Base-by-base conservation (phyloP, 2,888 invertebrate species). In the Folsomia manolachei region DNA sequence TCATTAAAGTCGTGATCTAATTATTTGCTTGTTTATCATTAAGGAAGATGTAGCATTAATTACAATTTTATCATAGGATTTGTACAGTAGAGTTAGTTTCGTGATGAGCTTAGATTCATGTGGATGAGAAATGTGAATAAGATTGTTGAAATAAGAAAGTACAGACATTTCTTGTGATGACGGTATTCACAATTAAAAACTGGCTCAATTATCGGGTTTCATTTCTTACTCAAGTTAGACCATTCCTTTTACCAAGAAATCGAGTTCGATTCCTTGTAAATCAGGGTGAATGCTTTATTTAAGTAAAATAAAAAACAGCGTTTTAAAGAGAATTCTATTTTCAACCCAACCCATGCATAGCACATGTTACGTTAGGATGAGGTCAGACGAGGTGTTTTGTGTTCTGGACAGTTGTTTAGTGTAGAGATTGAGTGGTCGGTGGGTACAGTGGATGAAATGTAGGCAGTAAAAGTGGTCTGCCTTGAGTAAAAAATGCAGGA, bases 381-480 rank as follows among this genome's bases (percentile, higher is more conserved):
- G 39, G 39, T 39, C 39, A 39, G 14, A 39, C 39, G n/a, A n/a
- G n/a, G n/a, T 39, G 4, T 39, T 39, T 39, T 39, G 39, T 39
- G 56, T 56, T 19, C 11, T 56, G 56, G 18, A 21, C 56, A 56
- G 21, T 56, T 7, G 56, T 7, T 7, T 56, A 56, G 56, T 14
- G n/a, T 51, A 18, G 56, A 56, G 56, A 56, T 56, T 39, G 39
- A 21, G 56, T 56, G 56, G n/a, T 39, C 14, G 18, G 7, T 56
- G 18, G 18, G 51, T 51, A 11, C 9, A 51, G 51, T 51, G 21
- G 19, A 19, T 56, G 56, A 7, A n/a, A 56, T 56, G 56, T n/a
- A 19, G 56, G 63, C 25, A 25, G 63, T 21, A 23, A 62, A 62
- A 62, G 62, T 62, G 62, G 62, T 62, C 62, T 62, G 25, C 62